Evolutionary conservation across 2,113 vertebrate species (phyloP).

Genomic region (Pangasianodon hypophthalmus): DNA sequence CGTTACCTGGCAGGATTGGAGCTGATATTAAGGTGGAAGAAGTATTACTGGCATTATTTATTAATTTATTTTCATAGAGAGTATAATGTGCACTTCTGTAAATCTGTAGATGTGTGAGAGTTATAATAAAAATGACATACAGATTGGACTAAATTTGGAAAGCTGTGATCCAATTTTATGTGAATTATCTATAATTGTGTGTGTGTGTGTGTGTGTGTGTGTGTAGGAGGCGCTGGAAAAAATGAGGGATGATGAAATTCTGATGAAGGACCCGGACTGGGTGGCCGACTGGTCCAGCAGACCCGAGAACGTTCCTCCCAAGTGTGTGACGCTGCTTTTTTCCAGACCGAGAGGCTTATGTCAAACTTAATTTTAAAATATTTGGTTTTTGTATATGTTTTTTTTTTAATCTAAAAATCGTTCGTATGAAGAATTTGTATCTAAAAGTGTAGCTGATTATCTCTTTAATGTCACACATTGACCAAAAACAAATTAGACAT

Average conservation of each 20-base stretch:
- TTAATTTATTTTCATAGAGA: no score
- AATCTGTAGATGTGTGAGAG: not conserved
- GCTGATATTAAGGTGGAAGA: not conserved
- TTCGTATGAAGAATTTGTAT: no score
- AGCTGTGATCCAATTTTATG: not conserved
- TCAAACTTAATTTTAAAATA: not conserved
- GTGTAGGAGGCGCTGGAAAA: slow-evolving; percentile 83
- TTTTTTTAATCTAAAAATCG: no score
- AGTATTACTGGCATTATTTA: no score
- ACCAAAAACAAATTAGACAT: no score
- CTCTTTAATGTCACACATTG: no score
- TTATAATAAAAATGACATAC: not conserved
- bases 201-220: slow-evolving; percentile 39
- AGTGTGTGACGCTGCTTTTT: slow-evolving; percentile 76
- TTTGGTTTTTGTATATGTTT: no score
- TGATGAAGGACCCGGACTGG: slow-evolving; percentile 92
- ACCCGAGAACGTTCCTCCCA: slow-evolving; percentile 95
- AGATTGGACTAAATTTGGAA: not conserved
- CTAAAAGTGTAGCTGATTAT: no score
- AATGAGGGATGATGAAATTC: slow-evolving; percentile 87
- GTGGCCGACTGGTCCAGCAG: slow-evolving; percentile 98
- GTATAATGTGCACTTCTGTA: not conserved
- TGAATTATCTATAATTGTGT: not conserved
- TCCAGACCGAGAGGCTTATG: no score
- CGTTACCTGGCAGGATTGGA: not conserved